phyloP scores from a whole-genome alignment of 2,888 invertebrate species.

The Branchipolynoe longqiensis region DNA sequence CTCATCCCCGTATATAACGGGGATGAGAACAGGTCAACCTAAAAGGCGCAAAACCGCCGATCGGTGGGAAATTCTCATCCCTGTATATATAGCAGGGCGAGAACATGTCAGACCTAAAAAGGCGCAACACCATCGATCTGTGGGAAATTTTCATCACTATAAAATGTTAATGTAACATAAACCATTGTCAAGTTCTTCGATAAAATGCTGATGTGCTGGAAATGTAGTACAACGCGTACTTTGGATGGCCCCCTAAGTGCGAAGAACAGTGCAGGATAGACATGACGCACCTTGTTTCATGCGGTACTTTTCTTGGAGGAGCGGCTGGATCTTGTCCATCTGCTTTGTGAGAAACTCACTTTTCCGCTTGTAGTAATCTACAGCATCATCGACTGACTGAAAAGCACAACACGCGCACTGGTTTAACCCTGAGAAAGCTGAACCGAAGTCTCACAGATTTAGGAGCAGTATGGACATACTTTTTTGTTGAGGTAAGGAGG shows the following conservation, averaged over 20 bases:
- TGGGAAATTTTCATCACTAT: not conserved
- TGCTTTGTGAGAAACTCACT: slow-evolving; percentile 95
- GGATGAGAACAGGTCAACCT: too few species aligned
- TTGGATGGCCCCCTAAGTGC: not conserved
- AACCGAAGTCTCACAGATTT: too few species aligned
- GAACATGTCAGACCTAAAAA: too few species aligned
- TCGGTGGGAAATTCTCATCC: too few species aligned
- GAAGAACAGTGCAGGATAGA: not conserved
- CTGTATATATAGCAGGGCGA: too few species aligned
- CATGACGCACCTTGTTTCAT: slow-evolving; percentile 76
- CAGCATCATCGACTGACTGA: slow-evolving; percentile 89
- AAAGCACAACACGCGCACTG: not conserved
- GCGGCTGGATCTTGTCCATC: slow-evolving; percentile 94
- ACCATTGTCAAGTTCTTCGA: not conserved
- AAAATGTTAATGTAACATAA: not conserved
- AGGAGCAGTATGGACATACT: too few species aligned
- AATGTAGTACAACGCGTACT: not conserved
- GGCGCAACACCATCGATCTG: too few species aligned
- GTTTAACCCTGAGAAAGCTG: too few species aligned
- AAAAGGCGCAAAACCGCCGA: too few species aligned
- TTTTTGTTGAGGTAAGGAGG: too few species aligned
- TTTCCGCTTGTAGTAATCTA: slow-evolving; percentile 95
- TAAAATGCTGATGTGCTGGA: not conserved
- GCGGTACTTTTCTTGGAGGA: slow-evolving; percentile 89
- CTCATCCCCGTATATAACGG: too few species aligned